These are phyloP conservation scores for Sitobion miscanthi DNA, from an alignment of 1,140 invertebrate species.

Conservation along the genomic window DNA sequence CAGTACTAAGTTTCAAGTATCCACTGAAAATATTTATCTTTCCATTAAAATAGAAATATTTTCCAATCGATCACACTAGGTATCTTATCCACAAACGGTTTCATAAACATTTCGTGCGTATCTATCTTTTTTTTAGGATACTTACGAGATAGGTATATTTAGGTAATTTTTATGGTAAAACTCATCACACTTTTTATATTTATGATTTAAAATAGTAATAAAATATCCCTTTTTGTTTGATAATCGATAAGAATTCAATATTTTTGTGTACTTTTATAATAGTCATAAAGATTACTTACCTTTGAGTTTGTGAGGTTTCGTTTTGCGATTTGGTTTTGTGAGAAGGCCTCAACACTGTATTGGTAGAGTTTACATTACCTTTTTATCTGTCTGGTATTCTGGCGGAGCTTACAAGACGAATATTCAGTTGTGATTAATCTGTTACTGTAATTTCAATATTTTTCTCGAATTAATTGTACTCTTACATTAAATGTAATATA, in stretches of 20 bases:
- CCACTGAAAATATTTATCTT: background rate
- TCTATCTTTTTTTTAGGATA: no score
- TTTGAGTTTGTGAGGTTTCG: background rate
- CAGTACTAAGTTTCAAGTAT: background rate
- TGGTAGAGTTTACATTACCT: no score
- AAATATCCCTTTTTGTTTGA: no score
- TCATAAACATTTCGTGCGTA: no score
- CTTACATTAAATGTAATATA: background rate
- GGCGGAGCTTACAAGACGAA: background rate
- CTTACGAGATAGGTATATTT: background rate
- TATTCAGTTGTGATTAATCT: background rate
- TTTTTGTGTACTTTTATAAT: no score
- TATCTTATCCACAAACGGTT: background rate
- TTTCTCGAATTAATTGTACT: background rate
- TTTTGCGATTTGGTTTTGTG: background rate
- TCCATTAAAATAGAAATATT: background rate
- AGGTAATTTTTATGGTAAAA: no score
- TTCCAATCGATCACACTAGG: no score
- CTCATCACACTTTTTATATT: no score
- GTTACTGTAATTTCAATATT: background rate
- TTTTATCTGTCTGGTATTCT: no score
- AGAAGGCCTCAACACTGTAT: no score
- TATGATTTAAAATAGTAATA: no score
- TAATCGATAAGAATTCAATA: no score
- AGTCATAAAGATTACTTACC: background rate